Evolutionary conservation across 1,140 invertebrate species (phyloP).

Genomic region (Notospermus geniculatus): DNA sequence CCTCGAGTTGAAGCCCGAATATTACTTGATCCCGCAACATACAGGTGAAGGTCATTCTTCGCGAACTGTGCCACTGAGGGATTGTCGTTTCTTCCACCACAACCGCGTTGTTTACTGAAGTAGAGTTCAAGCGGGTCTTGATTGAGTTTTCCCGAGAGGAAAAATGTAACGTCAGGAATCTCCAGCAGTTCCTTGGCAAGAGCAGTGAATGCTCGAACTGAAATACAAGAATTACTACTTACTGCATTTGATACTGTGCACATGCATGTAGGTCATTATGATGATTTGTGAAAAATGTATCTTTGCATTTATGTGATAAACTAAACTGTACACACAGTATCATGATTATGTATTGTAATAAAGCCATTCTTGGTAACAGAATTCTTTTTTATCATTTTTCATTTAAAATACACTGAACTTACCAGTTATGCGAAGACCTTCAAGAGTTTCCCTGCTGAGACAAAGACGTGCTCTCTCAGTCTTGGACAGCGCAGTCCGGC

Average conservation of each 20-base stretch:
- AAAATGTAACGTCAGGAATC: neutral
- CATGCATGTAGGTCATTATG: no score
- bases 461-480: neutral
- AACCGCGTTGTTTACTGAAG: slow-evolving; percentile 4
- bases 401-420: no score
- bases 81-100: slow-evolving; percentile 3
- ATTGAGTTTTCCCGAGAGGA: neutral
- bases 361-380: no score
- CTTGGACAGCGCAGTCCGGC: neutral
- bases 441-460: neutral
- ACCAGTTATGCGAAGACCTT: slow-evolving; percentile 3
- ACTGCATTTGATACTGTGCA: no score
- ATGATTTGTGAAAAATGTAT: no score
- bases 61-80: neutral
- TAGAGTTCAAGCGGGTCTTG: slow-evolving; percentile 2
- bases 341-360: no score
- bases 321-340: no score
- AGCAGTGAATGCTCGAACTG: neutral
- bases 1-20: neutral
- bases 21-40: neutral
- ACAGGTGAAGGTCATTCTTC: neutral
- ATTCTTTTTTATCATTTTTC: no score
- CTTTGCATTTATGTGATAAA: no score
- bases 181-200: neutral
- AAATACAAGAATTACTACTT: no score